phyloP scores from a whole-genome alignment of 2,113 vertebrate species.

The Chauna torquata region DNA sequence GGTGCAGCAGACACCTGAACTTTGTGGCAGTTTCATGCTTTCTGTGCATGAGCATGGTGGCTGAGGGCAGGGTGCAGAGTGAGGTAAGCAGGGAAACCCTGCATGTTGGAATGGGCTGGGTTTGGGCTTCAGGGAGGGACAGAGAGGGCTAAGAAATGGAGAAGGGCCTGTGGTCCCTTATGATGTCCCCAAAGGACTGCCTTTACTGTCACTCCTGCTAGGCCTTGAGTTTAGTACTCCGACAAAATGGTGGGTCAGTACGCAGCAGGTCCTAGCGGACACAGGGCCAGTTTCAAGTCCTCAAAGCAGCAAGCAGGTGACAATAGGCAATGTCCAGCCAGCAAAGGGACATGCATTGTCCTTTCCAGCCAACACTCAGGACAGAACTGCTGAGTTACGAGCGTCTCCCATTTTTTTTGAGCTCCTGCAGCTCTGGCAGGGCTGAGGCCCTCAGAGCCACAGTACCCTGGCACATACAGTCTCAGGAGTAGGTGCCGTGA shows the following conservation, averaged over 20 bases:
- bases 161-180: not conserved
- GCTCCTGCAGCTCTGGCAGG: not conserved
- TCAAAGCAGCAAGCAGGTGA: not conserved
- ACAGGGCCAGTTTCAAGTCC: not conserved
- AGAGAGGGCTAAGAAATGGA: not conserved
- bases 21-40: not conserved
- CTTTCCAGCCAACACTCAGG: accelerated
- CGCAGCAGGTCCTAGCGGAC: accelerated
- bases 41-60: accelerated
- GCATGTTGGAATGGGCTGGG: accelerated
- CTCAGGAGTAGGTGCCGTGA: accelerated
- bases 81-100: accelerated
- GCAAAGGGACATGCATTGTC: accelerated
- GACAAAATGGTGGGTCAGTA: accelerated
- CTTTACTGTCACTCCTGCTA: not conserved
- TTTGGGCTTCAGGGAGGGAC: not conserved
- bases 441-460: not conserved
- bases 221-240: not conserved
- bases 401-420: not conserved
- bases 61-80: not conserved
- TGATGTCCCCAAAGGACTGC: not conserved
- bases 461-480: accelerated
- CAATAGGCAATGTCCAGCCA: not conserved
- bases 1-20: not conserved
- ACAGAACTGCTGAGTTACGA: not conserved